Percentiles rank a stretch among this genome's conserved stretches.
These are phyloP conservation scores for Microchrysa polita DNA, from an alignment of 2,888 invertebrate genomes.

Conservation along the genomic window DNA sequence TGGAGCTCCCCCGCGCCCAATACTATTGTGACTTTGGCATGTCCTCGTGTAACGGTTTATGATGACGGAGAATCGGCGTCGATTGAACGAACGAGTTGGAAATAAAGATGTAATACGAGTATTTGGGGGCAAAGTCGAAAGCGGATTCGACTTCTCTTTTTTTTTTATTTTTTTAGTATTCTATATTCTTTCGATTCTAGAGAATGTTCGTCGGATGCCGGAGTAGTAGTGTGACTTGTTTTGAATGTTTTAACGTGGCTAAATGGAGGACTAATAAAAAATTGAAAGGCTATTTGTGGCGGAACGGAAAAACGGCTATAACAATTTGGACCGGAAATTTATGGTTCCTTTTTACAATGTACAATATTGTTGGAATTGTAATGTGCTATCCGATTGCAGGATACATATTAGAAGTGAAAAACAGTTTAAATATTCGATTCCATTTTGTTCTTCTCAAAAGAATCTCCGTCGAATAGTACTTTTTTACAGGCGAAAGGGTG, in stretches of 20 bases:
- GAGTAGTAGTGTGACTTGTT: too few relatives aligned
- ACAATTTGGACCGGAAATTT: too few relatives aligned
- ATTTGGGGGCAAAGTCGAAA: not conserved
- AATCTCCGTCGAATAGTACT: too few relatives aligned
- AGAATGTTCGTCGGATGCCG: not conserved
- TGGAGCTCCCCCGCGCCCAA: not conserved
- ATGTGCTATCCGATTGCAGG: too few relatives aligned
- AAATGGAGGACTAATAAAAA: constrained; percentile 34
- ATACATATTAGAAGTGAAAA: too few relatives aligned
- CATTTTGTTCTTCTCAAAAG: too few relatives aligned
- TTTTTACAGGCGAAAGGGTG: too few relatives aligned
- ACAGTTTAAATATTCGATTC: too few relatives aligned
- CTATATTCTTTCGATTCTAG: too few relatives aligned
- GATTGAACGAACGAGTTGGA: constrained; percentile 15
- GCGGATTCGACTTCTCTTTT: not conserved
- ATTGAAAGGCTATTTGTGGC: constrained; percentile 23
- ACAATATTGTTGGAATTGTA: too few relatives aligned
- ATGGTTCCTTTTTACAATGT: too few relatives aligned
- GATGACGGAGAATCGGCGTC: too few relatives aligned
- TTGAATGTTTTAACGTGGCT: constrained; percentile 11
- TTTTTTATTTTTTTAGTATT: not conserved
- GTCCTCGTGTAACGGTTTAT: not conserved
- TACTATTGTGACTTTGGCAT: constrained; percentile 23
- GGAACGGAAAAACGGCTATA: not conserved
- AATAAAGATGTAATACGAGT: constrained; percentile 4